Base-by-base conservation (phyloP, 2,113 vertebrate genomes). In the Leptobrachium ailaonicum region DNA sequence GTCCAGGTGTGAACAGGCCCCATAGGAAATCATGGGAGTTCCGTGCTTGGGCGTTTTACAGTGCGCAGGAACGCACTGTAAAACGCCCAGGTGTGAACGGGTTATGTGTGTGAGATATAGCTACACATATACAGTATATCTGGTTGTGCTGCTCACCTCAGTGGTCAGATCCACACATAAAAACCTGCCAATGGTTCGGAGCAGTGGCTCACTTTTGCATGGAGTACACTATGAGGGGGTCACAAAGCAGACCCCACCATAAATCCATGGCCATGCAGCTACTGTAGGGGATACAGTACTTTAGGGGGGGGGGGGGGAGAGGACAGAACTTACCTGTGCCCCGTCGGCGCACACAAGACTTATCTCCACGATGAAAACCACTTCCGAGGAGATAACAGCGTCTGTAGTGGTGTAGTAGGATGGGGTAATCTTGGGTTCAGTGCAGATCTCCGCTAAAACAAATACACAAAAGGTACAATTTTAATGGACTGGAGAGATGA, bases 351-450 rank as follows among this genome's bases (percentile, higher is more conserved):
- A 98, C 0, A 90, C 87, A 82, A 98, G 85, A 20, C 94, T 96
- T 58, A 97, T 93, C 54, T 98, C 96, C 66, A 98, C 96, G 41
- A 98, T 96, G 83, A 97, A 97, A 44, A 97, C 96, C 0, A 95
- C 95, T 89, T 97, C 96, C 0, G 96, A 95, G 41, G 96, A 91
- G 85, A 98, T 96, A 82, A 97, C 94, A 0, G 96, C 96, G 58
- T 97, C 96, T 0, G 93, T 92, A 1, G 96, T 97, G 77, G 95
- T 97, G 88, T 97, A 97, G 87, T 96, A 96, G 76, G 96, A 95
- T 8, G 96, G 94, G 3, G 92, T 93, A 83, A 97, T 95, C 75
- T 87, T 88, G 1, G 96, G 96, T 41, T 97, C 94, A 45, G 94
- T 87, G 85, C 96, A 97, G 63, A 89, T 93, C 85, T 98, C 96